Evolutionary conservation across 2,113 vertebrate genomes (phyloP).

Genomic region (Pluvialis apricaria): DNA sequence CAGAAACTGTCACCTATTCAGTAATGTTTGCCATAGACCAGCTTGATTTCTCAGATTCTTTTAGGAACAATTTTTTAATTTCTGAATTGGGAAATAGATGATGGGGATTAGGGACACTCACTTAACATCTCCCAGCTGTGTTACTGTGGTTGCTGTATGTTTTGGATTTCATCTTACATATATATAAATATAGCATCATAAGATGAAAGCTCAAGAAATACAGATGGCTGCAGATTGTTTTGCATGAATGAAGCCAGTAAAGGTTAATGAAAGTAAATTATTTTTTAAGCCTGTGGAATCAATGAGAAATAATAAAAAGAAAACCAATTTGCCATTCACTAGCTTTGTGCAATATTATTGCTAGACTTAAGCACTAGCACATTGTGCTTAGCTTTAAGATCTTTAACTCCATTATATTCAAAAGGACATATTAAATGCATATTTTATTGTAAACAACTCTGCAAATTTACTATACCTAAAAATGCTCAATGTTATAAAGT

Average conservation of each 20-base stretch:
- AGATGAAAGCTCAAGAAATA: slow-evolving; percentile 3
- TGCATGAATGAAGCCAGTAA: slow-evolving; percentile 46
- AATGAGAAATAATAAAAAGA: slow-evolving; percentile 27
- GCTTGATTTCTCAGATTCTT: neutral
- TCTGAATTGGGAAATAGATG: neutral
- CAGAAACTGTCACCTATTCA: neutral
- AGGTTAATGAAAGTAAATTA: slow-evolving; percentile 18
- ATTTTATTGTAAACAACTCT: slow-evolving; percentile 77
- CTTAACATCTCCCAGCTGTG: neutral
- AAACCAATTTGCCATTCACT: slow-evolving; percentile 70
- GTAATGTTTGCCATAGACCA: neutral
- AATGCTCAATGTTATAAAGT: slow-evolving; percentile 78
- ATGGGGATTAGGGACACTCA: neutral
- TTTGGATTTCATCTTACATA: neutral
- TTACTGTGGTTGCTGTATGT: neutral
- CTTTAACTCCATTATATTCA: slow-evolving; percentile 48
- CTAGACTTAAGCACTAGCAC: slow-evolving; percentile 62
- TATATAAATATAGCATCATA: slow-evolving; percentile 15
- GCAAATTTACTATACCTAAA: slow-evolving; percentile 76
- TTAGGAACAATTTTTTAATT: neutral
- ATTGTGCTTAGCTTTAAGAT: slow-evolving; percentile 50
- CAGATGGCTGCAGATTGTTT: slow-evolving; percentile 5
- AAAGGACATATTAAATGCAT: slow-evolving; percentile 57
- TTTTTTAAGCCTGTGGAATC: slow-evolving; percentile 46
- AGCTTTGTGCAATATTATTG: slow-evolving; percentile 83